A percentile compares a stretch with the other conserved stretches of the same genome.
These are phyloP conservation scores for Drosophila orena DNA, from an alignment of 1,140 invertebrate species.

Conservation along the genomic window DNA sequence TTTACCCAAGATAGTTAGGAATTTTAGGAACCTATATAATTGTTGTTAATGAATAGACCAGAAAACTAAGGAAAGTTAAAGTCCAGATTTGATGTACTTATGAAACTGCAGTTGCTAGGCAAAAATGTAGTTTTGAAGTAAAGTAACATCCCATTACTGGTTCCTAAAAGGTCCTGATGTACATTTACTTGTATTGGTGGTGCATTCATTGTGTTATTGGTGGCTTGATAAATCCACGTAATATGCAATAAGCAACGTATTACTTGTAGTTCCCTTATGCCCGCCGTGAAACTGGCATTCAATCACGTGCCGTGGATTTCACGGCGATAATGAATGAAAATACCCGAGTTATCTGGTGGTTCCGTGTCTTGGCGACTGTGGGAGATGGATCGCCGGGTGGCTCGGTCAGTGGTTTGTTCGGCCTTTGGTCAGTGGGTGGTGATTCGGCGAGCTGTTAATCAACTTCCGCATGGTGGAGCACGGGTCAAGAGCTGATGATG, in stretches of 20 bases:
- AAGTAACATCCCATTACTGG: no score
- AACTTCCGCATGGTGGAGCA: slow-evolving; percentile 39
- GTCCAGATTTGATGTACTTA: no score
- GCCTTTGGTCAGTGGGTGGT: slow-evolving; percentile 11
- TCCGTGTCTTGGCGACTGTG: slow-evolving; percentile 10
- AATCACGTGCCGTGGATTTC: slow-evolving; percentile 19
- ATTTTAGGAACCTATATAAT: background rate
- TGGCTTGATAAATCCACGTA: no score
- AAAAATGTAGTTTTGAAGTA: no score
- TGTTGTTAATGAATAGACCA: background rate
- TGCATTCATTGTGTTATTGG: no score
- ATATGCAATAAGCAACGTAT: background rate
- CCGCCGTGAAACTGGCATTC: background rate
- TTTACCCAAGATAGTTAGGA: background rate
- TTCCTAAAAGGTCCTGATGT: no score
- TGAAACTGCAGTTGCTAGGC: no score
- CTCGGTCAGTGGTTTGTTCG: background rate
- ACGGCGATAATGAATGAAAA: slow-evolving; percentile 26
- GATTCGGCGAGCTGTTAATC: background rate
- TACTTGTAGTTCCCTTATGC: no score
- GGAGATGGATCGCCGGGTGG: no score
- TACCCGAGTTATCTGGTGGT: slow-evolving; percentile 15
- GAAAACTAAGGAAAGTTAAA: no score
- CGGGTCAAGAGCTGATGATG: slow-evolving; percentile 1
- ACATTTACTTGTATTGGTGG: no score